Percentiles rank a stretch among this genome's conserved stretches.
Evolutionary conservation across 2,797 vertebrate species (phyloP).

Genomic region (Hafferia zeledoni): DNA sequence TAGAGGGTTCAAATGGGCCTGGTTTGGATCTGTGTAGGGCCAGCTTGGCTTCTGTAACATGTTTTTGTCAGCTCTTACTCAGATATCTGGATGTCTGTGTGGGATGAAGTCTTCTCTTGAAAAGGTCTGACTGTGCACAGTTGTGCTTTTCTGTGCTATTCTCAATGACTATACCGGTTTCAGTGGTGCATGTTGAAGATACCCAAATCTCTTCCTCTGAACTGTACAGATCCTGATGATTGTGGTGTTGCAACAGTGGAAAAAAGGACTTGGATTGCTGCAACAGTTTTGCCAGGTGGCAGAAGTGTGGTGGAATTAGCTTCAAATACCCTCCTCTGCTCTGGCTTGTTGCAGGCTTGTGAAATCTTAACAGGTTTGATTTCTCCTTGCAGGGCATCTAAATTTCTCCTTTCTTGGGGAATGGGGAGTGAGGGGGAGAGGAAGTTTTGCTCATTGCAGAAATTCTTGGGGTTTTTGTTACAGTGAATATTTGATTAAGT

Average conservation of each 20-base stretch:
- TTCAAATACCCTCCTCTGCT: neutral
- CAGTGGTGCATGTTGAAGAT: neutral
- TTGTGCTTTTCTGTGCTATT: rapidly evolving
- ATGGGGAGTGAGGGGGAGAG: rapidly evolving
- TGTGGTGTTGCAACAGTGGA: neutral
- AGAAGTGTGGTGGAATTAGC: neutral
- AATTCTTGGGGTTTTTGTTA: neutral
- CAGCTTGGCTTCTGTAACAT: rapidly evolving
- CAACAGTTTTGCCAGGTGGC: neutral
- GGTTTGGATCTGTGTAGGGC: rapidly evolving
- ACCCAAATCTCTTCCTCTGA: neutral
- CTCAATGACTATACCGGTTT: neutral
- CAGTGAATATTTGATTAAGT: neutral
- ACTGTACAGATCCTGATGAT: neutral
- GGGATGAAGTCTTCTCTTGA: neutral
- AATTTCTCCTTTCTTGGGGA: neutral
- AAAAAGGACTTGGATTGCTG: neutral
- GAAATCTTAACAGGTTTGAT: neutral
- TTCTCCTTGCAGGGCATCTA: neutral
- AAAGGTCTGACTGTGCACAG: neutral
- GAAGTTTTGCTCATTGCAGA: neutral
- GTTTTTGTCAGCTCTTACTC: neutral
- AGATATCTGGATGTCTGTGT: neutral
- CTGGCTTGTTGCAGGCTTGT: neutral
- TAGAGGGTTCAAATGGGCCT: neutral